phyloP scores from a whole-genome alignment of 2,888 invertebrate genomes.

The Drosophila sordidula region DNA sequence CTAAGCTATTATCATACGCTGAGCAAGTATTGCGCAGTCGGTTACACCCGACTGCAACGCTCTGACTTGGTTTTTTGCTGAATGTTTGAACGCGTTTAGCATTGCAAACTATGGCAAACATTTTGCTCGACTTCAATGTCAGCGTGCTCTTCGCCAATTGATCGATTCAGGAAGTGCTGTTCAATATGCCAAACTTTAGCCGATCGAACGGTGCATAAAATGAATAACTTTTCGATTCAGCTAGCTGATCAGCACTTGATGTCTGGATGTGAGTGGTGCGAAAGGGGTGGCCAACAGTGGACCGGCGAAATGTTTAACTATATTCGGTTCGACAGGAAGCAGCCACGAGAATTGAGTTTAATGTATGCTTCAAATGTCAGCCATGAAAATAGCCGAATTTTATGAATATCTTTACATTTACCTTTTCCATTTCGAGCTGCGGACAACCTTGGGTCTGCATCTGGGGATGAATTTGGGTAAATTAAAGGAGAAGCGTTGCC shows the following conservation, averaged over 20 bases:
- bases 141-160: slow-evolving; percentile 23
- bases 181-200: slow-evolving; percentile 45
- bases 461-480: slow-evolving; percentile 1
- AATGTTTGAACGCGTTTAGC: slow-evolving; percentile 60
- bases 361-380: slow-evolving; percentile 47
- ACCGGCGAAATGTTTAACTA: slow-evolving; percentile 45
- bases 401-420: slow-evolving; percentile 43
- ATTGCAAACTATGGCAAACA: slow-evolving; percentile 72
- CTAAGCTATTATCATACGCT: too few relatives aligned
- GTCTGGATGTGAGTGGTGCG: slow-evolving; percentile 6
- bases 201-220: slow-evolving; percentile 47
- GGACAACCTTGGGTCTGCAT: slow-evolving; percentile 30
- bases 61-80: not conserved
- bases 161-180: slow-evolving; percentile 54
- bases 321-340: slow-evolving; percentile 55
- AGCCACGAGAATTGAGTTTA: slow-evolving; percentile 47
- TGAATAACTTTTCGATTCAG: slow-evolving; percentile 61
- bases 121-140: slow-evolving; percentile 68
- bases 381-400: slow-evolving; percentile 41
- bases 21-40: too few relatives aligned
- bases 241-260: slow-evolving; percentile 61
- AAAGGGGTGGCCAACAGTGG: not conserved
- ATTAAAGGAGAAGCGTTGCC: slow-evolving; percentile 1
- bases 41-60: too few relatives aligned
- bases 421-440: not conserved